Evolutionary conservation across 2,113 vertebrate genomes (phyloP).

Genomic region (Vimba vimba): DNA sequence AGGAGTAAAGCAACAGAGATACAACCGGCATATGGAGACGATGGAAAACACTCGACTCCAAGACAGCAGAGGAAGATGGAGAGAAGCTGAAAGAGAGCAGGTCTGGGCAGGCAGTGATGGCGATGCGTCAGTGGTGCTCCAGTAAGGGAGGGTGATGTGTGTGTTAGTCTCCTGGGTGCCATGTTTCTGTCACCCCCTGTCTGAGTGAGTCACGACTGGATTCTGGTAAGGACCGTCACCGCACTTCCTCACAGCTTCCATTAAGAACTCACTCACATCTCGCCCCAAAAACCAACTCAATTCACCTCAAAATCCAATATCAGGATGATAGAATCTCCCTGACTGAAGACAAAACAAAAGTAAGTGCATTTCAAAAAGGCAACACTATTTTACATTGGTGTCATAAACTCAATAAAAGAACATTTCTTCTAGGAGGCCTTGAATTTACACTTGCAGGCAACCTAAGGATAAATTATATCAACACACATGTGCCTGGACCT

Average conservation of each 20-base stretch:
- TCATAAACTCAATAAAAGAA: conserved; percentile 1
- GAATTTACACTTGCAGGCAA: neutral
- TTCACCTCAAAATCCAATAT: conserved; percentile 41
- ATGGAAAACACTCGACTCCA: neutral
- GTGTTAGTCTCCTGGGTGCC: conserved; percentile 62
- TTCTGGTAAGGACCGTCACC: conserved; percentile 62
- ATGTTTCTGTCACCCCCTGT: conserved; percentile 63
- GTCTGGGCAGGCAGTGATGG: conserved; percentile 38
- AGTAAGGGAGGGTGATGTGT: conserved; percentile 60
- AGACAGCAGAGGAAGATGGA: neutral
- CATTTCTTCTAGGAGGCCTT: neutral
- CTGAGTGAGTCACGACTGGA: conserved; percentile 64
- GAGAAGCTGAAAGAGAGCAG: conserved; percentile 31
- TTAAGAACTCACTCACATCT: conserved; percentile 56
- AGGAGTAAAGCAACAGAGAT: neutral
- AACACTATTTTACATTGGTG: neutral
- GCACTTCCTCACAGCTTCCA: conserved; percentile 53
- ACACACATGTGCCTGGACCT: neutral
- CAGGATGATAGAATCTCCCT: conserved; percentile 23
- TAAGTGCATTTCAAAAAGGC: conserved; percentile 36
- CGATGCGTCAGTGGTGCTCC: conserved; percentile 48
- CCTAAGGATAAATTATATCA: neutral
- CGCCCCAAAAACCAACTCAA: conserved; percentile 25
- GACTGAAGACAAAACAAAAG: conserved; percentile 15
- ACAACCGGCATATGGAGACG: neutral